Evolutionary conservation across 2,113 vertebrate genomes (phyloP).

Genomic region (Seriola aureovittata): DNA sequence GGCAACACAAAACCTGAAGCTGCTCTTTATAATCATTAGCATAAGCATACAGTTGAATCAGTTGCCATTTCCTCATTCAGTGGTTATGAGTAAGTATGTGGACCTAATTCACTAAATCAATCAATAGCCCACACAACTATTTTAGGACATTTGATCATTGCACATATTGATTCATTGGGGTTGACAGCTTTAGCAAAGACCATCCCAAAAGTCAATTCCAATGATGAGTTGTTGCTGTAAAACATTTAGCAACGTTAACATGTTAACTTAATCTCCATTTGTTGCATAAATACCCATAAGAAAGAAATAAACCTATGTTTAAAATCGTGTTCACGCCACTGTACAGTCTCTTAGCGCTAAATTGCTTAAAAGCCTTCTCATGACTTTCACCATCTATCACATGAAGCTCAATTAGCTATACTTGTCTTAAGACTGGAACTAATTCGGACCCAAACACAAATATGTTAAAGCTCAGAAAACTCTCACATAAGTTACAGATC

Average conservation of each 20-base stretch:
- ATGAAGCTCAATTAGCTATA: conserved; percentile 22
- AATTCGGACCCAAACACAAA: conserved; percentile 7
- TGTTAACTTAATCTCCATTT: conserved; percentile 6
- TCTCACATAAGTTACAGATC: not conserved
- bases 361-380: conserved; percentile 15
- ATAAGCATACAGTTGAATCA: not conserved
- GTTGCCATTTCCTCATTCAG: not conserved
- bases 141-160: conserved; percentile 31
- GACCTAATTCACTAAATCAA: not conserved
- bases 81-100: not conserved
- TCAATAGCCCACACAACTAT: conserved; percentile 6
- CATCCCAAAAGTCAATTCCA: not conserved
- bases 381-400: conserved; percentile 33
- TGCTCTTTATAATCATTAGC: not conserved
- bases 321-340: not conserved
- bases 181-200: conserved; percentile 9
- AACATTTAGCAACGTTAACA: conserved; percentile 15
- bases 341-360: not conserved
- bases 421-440: conserved; percentile 1
- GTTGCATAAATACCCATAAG: conserved; percentile 1
- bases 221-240: conserved; percentile 1
- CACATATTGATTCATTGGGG: conserved; percentile 35
- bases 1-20: not conserved
- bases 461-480: conserved; percentile 14
- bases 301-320: conserved; percentile 11